These are phyloP conservation scores for Amphipoea lucens DNA, from an alignment of 2,888 invertebrate species.

Conservation along the genomic window DNA sequence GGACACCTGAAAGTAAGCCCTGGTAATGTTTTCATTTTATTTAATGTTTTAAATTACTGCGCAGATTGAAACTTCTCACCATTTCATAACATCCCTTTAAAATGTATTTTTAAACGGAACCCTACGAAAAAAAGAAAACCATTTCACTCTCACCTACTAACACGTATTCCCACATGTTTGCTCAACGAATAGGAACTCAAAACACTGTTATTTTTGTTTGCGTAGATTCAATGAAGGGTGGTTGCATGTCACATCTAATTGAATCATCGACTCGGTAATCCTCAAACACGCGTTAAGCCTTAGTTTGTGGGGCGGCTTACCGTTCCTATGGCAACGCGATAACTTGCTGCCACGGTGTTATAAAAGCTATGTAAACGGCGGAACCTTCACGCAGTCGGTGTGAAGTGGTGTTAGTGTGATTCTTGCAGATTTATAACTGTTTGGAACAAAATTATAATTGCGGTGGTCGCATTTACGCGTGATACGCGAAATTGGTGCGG, in stretches of 20 bases:
- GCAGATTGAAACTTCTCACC: neutral
- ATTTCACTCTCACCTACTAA: neutral
- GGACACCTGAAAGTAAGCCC: neutral
- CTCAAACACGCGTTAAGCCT: slow-evolving; percentile 53
- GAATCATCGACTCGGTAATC: slow-evolving; percentile 61
- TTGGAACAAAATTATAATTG: slow-evolving; percentile 31
- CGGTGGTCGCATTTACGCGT: slow-evolving; percentile 25
- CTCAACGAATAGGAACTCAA: neutral
- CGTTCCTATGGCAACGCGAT: slow-evolving; percentile 70
- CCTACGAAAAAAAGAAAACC: neutral
- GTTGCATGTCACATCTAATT: slow-evolving; percentile 56
- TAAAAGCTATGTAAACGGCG: slow-evolving; percentile 56
- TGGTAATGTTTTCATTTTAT: slow-evolving; percentile 23
- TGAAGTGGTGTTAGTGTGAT: slow-evolving; percentile 55
- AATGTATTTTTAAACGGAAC: neutral
- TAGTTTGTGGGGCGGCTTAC: slow-evolving; percentile 63
- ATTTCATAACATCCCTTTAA: neutral
- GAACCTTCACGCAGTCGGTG: slow-evolving; percentile 53
- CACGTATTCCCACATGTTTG: neutral
- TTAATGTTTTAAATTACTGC: slow-evolving; percentile 8
- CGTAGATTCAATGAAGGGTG: slow-evolving; percentile 23
- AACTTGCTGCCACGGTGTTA: slow-evolving; percentile 54
- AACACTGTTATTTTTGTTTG: slow-evolving; percentile 10
- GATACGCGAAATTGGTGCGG: neutral
- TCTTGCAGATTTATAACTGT: slow-evolving; percentile 11